A percentile compares a stretch with the other conserved stretches of the same genome.
These are phyloP conservation scores for Beris chalybata DNA, from an alignment of 2,888 invertebrate species.

Conservation along the genomic window DNA sequence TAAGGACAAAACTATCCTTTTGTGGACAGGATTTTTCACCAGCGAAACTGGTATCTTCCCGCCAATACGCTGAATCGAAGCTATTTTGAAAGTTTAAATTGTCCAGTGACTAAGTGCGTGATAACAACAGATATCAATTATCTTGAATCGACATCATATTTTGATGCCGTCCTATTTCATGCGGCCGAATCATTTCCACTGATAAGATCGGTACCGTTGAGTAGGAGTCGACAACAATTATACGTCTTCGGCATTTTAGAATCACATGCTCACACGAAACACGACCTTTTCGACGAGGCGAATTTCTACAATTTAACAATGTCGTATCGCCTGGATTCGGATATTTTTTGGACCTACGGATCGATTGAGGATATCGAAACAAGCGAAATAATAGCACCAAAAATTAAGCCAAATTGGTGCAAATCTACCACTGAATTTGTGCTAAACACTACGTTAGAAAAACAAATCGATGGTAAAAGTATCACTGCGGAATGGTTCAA, in stretches of 20 bases:
- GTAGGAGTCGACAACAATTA: conserved; percentile 54
- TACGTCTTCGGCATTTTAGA: conserved; percentile 61
- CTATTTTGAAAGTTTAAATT: conserved; percentile 43
- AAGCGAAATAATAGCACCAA: conserved; percentile 48
- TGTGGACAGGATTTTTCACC: conserved; percentile 52
- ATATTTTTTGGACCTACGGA: conserved; percentile 57
- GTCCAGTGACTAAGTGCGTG: conserved; percentile 56
- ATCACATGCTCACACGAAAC: conserved; percentile 53
- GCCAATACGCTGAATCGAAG: neutral
- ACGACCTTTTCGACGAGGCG: conserved; percentile 48
- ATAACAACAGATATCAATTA: conserved; percentile 53
- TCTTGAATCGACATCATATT: conserved; percentile 51
- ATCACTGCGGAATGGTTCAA: conserved; percentile 63
- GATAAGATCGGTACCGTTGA: conserved; percentile 49
- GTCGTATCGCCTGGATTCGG: conserved; percentile 61
- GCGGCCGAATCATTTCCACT: conserved; percentile 53
- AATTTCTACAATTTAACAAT: conserved; percentile 62
- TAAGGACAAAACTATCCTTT: conserved; percentile 44
- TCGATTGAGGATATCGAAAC: conserved; percentile 47
- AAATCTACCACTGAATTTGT: conserved; percentile 46
- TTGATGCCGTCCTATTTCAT: conserved; percentile 61
- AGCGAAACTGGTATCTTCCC: conserved; percentile 47
- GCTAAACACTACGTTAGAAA: conserved; percentile 3
- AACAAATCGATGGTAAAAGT: conserved; percentile 49
- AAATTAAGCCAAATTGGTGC: conserved; percentile 46